phyloP scores from a whole-genome alignment of 1,140 invertebrate species.

The Zaprionus camerounensis region DNA sequence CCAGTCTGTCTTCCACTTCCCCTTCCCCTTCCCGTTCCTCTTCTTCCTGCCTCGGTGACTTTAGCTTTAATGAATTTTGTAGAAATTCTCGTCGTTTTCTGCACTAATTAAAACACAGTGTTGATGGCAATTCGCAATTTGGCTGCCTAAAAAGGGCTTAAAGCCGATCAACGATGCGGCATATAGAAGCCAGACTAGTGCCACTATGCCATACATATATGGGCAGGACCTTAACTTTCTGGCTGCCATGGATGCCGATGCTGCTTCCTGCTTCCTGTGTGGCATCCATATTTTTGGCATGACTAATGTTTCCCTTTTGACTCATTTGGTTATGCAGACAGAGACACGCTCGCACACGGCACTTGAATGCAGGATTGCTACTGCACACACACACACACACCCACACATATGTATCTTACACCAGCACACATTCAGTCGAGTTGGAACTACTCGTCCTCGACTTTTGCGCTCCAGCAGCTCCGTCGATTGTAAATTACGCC shows the following conservation, averaged over 20 bases:
- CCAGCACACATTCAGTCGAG: conserved; percentile 21
- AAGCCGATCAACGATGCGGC: conserved; percentile 35
- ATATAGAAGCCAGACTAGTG: not conserved
- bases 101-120: conserved; percentile 75
- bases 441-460: conserved; percentile 47
- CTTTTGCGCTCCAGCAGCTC: conserved; percentile 46
- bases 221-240: not conserved
- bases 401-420: conserved; percentile 16
- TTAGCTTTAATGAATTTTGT: conserved; percentile 68
- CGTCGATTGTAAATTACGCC: conserved; percentile 80
- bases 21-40: not conserved
- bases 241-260: not conserved
- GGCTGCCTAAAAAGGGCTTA: conserved; percentile 38
- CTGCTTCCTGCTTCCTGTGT: conserved; percentile 20
- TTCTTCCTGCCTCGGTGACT: not conserved
- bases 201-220: not conserved
- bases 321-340: conserved; percentile 71
- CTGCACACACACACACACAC: conserved; percentile 18
- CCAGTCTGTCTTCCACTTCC: not conserved
- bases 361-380: conserved; percentile 31
- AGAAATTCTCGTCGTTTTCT: conserved; percentile 42
- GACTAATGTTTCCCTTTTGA: conserved; percentile 82
- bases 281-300: conserved; percentile 49
- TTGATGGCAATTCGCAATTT: conserved; percentile 68
- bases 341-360: conserved; percentile 5